These are phyloP conservation scores for Mimachlamys varia DNA, from an alignment of 2,888 invertebrate species.

Conservation along the genomic window DNA sequence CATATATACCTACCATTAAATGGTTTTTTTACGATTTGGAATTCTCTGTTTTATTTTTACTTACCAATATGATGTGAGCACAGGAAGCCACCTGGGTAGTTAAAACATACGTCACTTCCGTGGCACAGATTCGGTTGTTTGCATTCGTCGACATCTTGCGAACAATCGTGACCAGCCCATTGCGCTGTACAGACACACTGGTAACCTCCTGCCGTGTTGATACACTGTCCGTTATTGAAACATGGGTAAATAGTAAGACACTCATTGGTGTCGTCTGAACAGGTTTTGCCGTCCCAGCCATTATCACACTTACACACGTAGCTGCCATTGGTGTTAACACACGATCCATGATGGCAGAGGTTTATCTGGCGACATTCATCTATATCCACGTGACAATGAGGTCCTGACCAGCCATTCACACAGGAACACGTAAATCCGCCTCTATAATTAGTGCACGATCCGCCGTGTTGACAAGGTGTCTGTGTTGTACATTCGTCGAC, in stretches of 20 bases:
- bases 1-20: too few species aligned
- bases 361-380: too few species aligned
- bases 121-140: not conserved
- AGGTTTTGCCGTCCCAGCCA: not conserved
- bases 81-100: not conserved
- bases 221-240: not conserved
- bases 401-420: too few species aligned
- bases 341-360: too few species aligned
- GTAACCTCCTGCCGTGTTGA: not conserved
- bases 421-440: too few species aligned
- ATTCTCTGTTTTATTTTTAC: too few species aligned
- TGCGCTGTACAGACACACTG: not conserved
- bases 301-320: too few species aligned
- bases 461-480: too few species aligned
- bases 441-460: not conserved
- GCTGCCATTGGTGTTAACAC: too few species aligned
- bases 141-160: not conserved
- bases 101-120: not conserved
- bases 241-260: not conserved
- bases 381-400: too few species aligned
- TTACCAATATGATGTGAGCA: not conserved
- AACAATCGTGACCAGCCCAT: not conserved
- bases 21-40: too few species aligned
- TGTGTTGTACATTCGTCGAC: not conserved
- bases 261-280: not conserved